Evolutionary conservation across 2,888 invertebrate genomes (phyloP).

Genomic region (Oscheius sp.): DNA sequence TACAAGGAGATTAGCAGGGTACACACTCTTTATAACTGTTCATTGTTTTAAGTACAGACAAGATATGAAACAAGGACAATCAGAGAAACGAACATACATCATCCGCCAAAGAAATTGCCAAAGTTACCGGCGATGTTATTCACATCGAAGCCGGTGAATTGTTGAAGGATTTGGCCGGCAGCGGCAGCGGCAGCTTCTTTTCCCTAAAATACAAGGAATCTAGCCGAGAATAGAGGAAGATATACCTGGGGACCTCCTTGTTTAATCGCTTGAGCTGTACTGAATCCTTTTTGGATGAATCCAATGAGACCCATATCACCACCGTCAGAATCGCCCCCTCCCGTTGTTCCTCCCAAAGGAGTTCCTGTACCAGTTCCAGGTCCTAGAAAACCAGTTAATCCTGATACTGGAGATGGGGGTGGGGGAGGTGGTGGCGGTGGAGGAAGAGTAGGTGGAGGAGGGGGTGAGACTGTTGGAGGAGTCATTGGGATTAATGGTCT

Average conservation of each 20-base stretch:
- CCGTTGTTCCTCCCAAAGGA: slow-evolving; percentile 10
- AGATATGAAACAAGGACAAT: neutral
- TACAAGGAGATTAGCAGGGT: neutral
- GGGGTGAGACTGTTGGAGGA: slow-evolving; percentile 36
- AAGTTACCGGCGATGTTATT: slow-evolving; percentile 47
- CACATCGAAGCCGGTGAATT: slow-evolving; percentile 55
- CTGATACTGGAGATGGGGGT: slow-evolving; percentile 31
- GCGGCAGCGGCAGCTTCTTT: slow-evolving; percentile 45
- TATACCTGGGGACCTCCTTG: slow-evolving; percentile 32
- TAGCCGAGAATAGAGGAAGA: neutral
- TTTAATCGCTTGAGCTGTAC: slow-evolving; percentile 44
- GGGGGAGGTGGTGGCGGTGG: slow-evolving; percentile 41
- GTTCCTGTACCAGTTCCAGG: slow-evolving; percentile 19
- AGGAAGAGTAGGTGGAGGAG: slow-evolving; percentile 35
- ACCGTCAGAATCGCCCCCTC: slow-evolving; percentile 38
- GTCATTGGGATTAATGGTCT: slow-evolving; percentile 38
- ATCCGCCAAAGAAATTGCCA: slow-evolving; percentile 36
- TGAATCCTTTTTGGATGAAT: slow-evolving; percentile 48
- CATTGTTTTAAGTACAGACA: neutral
- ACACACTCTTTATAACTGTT: neutral
- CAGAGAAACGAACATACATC: neutral
- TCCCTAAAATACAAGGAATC: slow-evolving; percentile 17
- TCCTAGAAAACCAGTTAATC: slow-evolving; percentile 20
- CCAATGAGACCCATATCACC: slow-evolving; percentile 49
- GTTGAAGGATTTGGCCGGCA: slow-evolving; percentile 46